Percentiles rank a stretch among this genome's conserved stretches.
These are phyloP conservation scores for Campaea margaritaria DNA, from an alignment of 2,888 invertebrate species.

Conservation along the genomic window DNA sequence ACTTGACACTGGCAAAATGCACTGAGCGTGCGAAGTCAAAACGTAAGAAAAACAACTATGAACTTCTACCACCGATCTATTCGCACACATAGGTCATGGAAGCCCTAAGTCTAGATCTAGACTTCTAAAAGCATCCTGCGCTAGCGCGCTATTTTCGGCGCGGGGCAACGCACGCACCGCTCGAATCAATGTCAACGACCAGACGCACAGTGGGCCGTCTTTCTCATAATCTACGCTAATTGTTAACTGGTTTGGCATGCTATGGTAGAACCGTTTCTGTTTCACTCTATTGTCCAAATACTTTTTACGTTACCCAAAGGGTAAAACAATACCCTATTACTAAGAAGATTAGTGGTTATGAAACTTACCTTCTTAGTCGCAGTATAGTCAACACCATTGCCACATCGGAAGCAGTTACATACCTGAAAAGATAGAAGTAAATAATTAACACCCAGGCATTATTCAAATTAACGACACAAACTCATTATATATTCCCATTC, in stretches of 20 bases:
- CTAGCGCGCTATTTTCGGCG: conserved; percentile 41
- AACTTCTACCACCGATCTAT: no score
- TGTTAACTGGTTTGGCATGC: background rate
- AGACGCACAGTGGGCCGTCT: conserved; percentile 23
- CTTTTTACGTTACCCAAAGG: no score
- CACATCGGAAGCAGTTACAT: conserved; percentile 10
- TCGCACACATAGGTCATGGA: conserved; percentile 7
- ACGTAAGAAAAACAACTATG: no score
- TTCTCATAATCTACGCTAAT: no score
- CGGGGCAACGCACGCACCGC: conserved; percentile 46
- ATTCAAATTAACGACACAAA: conserved; percentile 8
- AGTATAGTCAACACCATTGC: background rate
- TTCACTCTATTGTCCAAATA: background rate
- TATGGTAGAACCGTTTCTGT: background rate
- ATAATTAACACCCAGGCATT: conserved; percentile 10
- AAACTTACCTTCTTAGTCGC: background rate
- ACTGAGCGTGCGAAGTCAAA: no score
- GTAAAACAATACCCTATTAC: no score
- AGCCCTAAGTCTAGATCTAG: conserved; percentile 31
- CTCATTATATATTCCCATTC: conserved; percentile 1
- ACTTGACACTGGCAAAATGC: no score
- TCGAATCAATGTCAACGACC: conserved; percentile 53
- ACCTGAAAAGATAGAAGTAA: conserved; percentile 18
- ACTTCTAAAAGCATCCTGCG: conserved; percentile 35
- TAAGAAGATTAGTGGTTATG: no score